Evolutionary conservation across 2,797 vertebrate genomes (phyloP).

Genomic region (Siniperca undulata): DNA sequence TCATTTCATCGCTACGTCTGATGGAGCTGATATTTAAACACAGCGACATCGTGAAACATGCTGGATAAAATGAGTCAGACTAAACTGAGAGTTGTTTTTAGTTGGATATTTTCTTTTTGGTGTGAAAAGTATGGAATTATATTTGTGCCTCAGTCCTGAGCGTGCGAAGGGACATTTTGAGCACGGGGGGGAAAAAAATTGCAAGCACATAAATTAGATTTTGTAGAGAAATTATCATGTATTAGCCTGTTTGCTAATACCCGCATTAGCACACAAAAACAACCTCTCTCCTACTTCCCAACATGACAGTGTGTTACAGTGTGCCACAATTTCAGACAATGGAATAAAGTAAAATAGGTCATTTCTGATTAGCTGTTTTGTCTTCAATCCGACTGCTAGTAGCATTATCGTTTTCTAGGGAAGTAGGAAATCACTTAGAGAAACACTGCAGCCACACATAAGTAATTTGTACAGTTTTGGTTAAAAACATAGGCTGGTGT

Average conservation of each 20-base stretch:
- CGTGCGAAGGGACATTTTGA: neutral
- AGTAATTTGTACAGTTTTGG: neutral
- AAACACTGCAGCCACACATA: neutral
- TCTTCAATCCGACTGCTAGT: neutral
- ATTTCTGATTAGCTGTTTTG: neutral
- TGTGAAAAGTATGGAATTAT: neutral
- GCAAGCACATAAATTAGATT: neutral
- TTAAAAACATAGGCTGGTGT: neutral
- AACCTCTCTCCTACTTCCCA: neutral
- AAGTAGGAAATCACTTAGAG: neutral
- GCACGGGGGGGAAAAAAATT: neutral
- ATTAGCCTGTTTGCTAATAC: neutral
- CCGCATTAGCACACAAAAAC: neutral
- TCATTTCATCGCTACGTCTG: conserved; percentile 43
- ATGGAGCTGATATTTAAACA: conserved; percentile 56
- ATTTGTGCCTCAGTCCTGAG: neutral
- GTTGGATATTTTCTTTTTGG: neutral
- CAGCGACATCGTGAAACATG: neutral
- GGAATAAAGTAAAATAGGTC: neutral
- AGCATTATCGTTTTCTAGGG: neutral
- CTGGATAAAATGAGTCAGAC: conserved; percentile 12
- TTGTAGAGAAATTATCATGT: neutral
- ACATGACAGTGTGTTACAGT: neutral
- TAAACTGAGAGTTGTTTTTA: neutral
- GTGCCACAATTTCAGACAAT: neutral